Evolutionary conservation across 2,113 vertebrate genomes (phyloP).

Genomic region (Columba livia): DNA sequence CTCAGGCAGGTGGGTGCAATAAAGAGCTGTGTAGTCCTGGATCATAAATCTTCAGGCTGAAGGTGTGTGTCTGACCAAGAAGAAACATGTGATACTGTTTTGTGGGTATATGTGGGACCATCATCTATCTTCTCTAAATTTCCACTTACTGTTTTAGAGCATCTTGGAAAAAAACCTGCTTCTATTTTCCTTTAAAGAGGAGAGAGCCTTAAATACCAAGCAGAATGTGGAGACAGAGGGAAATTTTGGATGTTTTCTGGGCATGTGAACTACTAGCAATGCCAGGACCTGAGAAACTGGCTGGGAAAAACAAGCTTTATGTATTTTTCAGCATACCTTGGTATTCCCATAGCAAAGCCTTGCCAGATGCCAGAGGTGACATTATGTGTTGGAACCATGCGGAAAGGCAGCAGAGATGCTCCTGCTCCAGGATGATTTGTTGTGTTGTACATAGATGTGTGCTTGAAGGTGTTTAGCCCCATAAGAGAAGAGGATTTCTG

Average conservation of each 20-base stretch:
- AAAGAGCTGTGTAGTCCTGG: neutral
- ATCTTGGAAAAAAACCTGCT: neutral
- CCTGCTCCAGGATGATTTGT: neutral
- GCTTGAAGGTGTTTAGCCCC: neutral
- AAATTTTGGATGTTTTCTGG: neutral
- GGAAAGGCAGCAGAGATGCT: neutral
- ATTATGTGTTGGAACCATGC: rapidly evolving
- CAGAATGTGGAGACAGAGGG: neutral
- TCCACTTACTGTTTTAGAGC: neutral
- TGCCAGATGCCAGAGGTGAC: too few relatives aligned
- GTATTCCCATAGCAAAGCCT: too few relatives aligned
- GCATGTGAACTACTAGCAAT: neutral
- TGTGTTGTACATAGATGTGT: rapidly evolving
- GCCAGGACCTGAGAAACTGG: neutral
- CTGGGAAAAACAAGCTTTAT: neutral
- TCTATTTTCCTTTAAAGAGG: neutral
- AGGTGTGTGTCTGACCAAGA: neutral
- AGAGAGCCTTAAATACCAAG: neutral
- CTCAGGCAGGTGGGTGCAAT: neutral
- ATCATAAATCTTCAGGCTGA: neutral
- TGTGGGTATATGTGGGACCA: neutral
- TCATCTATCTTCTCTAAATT: neutral
- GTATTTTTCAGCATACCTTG: rapidly evolving
- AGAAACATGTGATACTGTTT: rapidly evolving
- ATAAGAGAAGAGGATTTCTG: too few relatives aligned